Percentiles rank a stretch among this genome's conserved stretches.
Conservation (phyloP, 2,797 vertebrate genomes). For the Nasua narica region DNA sequence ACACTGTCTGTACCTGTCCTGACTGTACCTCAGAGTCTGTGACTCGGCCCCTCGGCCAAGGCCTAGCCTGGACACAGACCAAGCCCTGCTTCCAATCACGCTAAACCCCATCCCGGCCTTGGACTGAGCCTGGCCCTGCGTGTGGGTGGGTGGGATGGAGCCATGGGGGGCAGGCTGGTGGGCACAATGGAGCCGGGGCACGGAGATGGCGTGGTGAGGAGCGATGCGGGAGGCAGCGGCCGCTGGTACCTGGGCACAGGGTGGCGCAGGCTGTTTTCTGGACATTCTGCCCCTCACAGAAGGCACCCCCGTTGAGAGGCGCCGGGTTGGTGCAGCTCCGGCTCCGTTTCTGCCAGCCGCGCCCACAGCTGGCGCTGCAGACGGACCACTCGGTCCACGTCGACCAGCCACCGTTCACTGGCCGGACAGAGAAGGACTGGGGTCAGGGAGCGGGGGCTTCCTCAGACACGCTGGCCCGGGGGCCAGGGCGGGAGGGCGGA, state of each 20-base stretch:
- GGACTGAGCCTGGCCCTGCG: conserved; percentile 42
- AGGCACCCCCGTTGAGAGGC: conserved; percentile 97
- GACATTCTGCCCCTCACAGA: conserved; percentile 98
- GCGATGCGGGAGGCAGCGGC: conserved; percentile 64
- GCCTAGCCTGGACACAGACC: background rate
- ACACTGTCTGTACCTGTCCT: background rate
- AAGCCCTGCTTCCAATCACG: background rate
- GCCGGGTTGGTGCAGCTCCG: conserved; percentile 99
- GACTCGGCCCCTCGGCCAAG: background rate
- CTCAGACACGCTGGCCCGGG: background rate
- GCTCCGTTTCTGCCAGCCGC: conserved; percentile 99
- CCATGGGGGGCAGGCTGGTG: conserved; percentile 41
- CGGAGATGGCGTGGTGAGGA: conserved; percentile 71
- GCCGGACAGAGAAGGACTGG: conserved; percentile 82
- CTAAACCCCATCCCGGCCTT: background rate
- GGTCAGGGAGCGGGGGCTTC: conserved; percentile 72
- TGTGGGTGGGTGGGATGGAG: conserved; percentile 60
- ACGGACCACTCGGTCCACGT: conserved; percentile 99
- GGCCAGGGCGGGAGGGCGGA: background rate
- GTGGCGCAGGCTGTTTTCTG: conserved; percentile 99
- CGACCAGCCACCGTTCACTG: conserved; percentile 99
- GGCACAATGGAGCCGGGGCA: conserved; percentile 70
- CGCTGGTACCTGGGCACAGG: conserved; percentile 96
- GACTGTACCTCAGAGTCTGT: background rate
- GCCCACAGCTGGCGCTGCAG: conserved; percentile 97